A percentile compares a stretch with the other conserved stretches of the same genome.
phyloP scores from a whole-genome alignment of 2,888 invertebrate genomes.

The Anticlea derivata region DNA sequence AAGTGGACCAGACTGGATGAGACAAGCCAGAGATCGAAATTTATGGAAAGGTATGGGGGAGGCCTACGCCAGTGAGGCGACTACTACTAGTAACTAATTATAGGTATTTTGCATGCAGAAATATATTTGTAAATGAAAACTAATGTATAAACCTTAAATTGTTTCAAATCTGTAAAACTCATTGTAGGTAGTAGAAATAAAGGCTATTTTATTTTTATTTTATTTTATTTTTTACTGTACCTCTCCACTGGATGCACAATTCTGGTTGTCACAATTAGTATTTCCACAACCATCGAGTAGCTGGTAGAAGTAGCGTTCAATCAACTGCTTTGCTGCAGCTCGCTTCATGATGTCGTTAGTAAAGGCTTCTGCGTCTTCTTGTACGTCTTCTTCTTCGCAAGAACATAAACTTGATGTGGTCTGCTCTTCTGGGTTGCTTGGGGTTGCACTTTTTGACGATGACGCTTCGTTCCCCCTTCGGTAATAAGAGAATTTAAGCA shows the following conservation, averaged over 20 bases:
- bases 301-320: slow-evolving; percentile 96
- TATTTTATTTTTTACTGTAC: too few relatives aligned
- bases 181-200: too few relatives aligned
- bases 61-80: too few relatives aligned
- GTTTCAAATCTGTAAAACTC: too few relatives aligned
- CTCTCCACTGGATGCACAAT: slow-evolving; percentile 95
- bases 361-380: slow-evolving; percentile 48
- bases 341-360: slow-evolving; percentile 88
- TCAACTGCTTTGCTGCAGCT: slow-evolving; percentile 91
- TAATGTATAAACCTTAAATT: too few relatives aligned
- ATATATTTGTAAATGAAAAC: too few relatives aligned
- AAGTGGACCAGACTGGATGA: too few relatives aligned
- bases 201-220: too few relatives aligned
- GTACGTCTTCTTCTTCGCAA: slow-evolving; percentile 49
- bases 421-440: slow-evolving; percentile 59
- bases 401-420: slow-evolving; percentile 65
- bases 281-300: slow-evolving; percentile 96
- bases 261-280: slow-evolving; percentile 91
- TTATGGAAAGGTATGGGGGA: too few relatives aligned
- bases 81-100: too few relatives aligned
- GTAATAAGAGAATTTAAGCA: slow-evolving; percentile 33
- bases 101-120: too few relatives aligned
- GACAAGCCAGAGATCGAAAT: too few relatives aligned
- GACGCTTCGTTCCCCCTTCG: slow-evolving; percentile 80
- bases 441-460: slow-evolving; percentile 75